Base-by-base conservation (phyloP, 2,113 vertebrate genomes). In the Mus pahari region DNA sequence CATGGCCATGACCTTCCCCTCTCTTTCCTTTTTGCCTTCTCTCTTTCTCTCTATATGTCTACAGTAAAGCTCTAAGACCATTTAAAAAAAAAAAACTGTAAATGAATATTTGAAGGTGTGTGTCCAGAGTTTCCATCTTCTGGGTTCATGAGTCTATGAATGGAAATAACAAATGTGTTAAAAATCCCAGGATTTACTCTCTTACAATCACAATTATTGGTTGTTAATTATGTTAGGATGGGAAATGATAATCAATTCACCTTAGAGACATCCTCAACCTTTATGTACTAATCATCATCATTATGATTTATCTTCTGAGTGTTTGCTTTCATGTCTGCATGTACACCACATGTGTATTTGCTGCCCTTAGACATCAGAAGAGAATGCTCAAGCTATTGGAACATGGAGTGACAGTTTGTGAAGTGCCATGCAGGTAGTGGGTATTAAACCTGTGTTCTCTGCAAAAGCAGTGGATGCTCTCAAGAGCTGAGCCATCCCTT, bases 211-310 rank as follows among this genome's bases (percentile, higher is more conserved):
- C 60, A 78, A 66, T 12, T 70, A 66, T 28, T 95, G 39, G 84
- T 68, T 88, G 13, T 45, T 58, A 93, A 64, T 88, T 95, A 93
- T 9, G 83, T 88, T 64, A 50, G 70, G 26, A 48, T 95, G 4
- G 12, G 5, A 75, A 92, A 79, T 22, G 36, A 36, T 26, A 81
- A 83, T 62, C 13, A 48, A 89, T 91, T 94, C 19, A 64, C 12
- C 68, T 64, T 90, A 95, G 58, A 96, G 50, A 79, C 1, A 86
- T 64, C 53, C 36, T n/a, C 33, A 60, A 39, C 8, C 3, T 39
- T 82, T 39, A 13, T 17, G 22, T 36, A 81, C 13, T 55, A 33
- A 20, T 71, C 33, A 71, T 9, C 36, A 3, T 48, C 26, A 48
- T 16, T 48, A 50, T 31, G 33, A 36, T 60, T 83, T 73, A 39